A percentile compares a stretch with the other conserved stretches of the same genome.
Conservation (phyloP, 2,888 invertebrate genomes). For the Dasypogon diadema region DNA sequence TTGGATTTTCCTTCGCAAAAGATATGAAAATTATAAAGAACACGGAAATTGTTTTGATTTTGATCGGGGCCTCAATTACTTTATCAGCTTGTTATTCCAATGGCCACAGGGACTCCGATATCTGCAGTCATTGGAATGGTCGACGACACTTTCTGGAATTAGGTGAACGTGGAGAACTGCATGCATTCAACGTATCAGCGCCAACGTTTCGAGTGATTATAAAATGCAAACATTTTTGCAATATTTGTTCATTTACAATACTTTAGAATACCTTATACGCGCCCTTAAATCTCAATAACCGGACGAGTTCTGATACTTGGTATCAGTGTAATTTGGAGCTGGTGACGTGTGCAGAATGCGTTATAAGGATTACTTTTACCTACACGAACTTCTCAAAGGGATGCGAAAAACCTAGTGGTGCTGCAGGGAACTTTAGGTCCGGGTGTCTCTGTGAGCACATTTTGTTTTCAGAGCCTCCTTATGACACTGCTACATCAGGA, state of each 20-base stretch:
- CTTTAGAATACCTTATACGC: constrained; percentile 62
- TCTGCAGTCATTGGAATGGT: constrained; percentile 68
- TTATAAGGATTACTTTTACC: constrained; percentile 69
- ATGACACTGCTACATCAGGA: constrained; percentile 72
- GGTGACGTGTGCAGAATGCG: constrained; percentile 78
- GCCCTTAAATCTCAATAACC: constrained; percentile 59
- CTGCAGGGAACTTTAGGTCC: constrained; percentile 50
- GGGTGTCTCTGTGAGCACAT: constrained; percentile 74
- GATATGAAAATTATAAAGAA: constrained; percentile 22
- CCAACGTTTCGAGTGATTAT: constrained; percentile 65
- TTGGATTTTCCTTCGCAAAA: too few relatives aligned
- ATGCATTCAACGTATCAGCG: constrained; percentile 66
- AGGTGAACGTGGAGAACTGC: constrained; percentile 67
- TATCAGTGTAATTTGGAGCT: constrained; percentile 75
- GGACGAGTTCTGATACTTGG: constrained; percentile 65
- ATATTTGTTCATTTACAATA: constrained; percentile 16
- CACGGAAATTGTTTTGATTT: constrained; percentile 13
- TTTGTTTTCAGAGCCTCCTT: constrained; percentile 76
- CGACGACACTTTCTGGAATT: constrained; percentile 67
- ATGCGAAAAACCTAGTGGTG: constrained; percentile 62
- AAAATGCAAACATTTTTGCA: neutral
- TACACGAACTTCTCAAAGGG: constrained; percentile 66
- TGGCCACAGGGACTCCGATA: constrained; percentile 65
- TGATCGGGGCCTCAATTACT: neutral
- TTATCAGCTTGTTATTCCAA: constrained; percentile 60